Base-by-base conservation (phyloP, 2,888 invertebrate species). In the Polylopha cassiicola region DNA sequence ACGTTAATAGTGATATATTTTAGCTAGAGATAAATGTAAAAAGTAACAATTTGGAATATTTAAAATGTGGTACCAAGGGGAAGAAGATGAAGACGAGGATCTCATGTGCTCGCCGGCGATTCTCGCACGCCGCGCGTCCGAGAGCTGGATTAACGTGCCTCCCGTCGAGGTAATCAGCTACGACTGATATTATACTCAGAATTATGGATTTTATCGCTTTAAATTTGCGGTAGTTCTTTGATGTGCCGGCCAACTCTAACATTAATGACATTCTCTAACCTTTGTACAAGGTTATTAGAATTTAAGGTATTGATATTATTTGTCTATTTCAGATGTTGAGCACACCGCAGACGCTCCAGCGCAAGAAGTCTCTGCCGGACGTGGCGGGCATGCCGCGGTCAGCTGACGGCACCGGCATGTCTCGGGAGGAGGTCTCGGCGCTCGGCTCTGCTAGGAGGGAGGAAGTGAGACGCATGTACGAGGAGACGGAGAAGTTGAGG, bases 331-430 rank as follows among this genome's bases (percentile, higher is more conserved):
- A 95, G 94, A 92, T 91, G 86, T 80, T 93, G 74, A 92, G 92
- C 69, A 90, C 90, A 53, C 90, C 91, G 68, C 90, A 91, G 71
- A 89, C 93, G 59, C 88, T 96, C 60, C 95, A 95, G 82, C 90
- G 95, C 59, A 97, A 98, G 87, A 99, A 99, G 84, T 98, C 98
- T 55, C 90, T 99, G 82, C 99, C 99, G 36, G 98, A 99, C 85
- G 92, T 96, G 65, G 94, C 94, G 64, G 92, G 91, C 48, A 89
- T 95, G 75, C 92, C 95, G 41, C 90, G 92, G 43, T 89, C 92
- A 54, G 89, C 92, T 39, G 91, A 92, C 55, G 91, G 91, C 89
- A 49, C 89, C 89, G 52, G 90, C 55, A 95, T 98, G 93, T 93
- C 97, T 36, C 90, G 98, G 41, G 97, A 98, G 78, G 98, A 99